Conservation (phyloP, 2,113 vertebrate genomes). For the Chitala chitala region DNA sequence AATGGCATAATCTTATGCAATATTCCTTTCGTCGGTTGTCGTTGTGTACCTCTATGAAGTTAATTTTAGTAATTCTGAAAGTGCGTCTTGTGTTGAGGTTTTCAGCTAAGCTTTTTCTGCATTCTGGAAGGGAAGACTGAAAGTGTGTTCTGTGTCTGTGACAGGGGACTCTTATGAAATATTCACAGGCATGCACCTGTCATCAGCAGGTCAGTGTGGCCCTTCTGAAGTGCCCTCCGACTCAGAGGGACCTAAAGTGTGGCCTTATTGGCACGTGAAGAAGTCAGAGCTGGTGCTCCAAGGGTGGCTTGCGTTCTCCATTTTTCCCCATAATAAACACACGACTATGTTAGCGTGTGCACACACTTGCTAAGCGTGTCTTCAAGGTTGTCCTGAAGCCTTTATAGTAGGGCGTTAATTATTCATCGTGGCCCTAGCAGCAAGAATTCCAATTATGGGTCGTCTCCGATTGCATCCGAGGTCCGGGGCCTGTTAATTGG, state of each 20-base stretch:
- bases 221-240: too few species aligned
- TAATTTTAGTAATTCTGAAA: constrained; percentile 60
- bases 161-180: constrained; percentile 55
- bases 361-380: constrained; percentile 31
- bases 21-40: constrained; percentile 36
- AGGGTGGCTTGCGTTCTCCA: neutral
- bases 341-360: constrained; percentile 36
- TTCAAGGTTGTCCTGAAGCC: constrained; percentile 38
- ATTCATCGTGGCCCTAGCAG: constrained; percentile 57
- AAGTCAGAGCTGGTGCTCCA: neutral
- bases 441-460: constrained; percentile 62
- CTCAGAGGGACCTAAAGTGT: too few species aligned
- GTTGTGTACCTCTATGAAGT: too few species aligned
- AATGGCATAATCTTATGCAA: constrained; percentile 49
- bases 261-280: too few species aligned
- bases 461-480: constrained; percentile 45
- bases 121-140: constrained; percentile 41
- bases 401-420: constrained; percentile 59
- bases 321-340: constrained; percentile 33
- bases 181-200: constrained; percentile 63
- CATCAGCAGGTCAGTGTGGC: constrained; percentile 22
- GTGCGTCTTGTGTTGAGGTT: constrained; percentile 49
- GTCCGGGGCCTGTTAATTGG: constrained; percentile 56
- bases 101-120: constrained; percentile 47
- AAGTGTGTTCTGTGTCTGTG: constrained; percentile 46